Evolutionary conservation across 1,140 invertebrate genomes (phyloP).

Genomic region (Andrena cerasifolii): DNA sequence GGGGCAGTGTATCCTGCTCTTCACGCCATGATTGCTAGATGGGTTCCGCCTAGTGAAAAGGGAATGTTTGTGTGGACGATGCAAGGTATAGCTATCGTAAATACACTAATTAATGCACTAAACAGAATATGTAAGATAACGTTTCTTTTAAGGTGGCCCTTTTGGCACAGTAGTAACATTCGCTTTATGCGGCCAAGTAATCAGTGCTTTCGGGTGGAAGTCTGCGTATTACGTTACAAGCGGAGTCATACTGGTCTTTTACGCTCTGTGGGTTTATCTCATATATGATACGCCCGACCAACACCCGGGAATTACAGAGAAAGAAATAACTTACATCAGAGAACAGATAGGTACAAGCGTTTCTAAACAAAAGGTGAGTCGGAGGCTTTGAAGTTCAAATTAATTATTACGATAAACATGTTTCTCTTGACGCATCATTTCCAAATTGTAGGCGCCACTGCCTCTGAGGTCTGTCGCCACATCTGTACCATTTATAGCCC

Average conservation of each 20-base stretch:
- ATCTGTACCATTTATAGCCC: conserved; percentile 87
- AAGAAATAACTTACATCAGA: conserved; percentile 90
- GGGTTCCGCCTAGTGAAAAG: conserved; percentile 90
- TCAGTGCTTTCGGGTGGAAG: conserved; percentile 87
- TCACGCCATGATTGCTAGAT: conserved; percentile 87
- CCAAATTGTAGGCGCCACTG: conserved; percentile 64
- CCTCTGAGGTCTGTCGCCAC: conserved; percentile 81
- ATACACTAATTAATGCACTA: not conserved
- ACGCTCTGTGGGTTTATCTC: conserved; percentile 85
- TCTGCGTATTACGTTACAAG: conserved; percentile 89
- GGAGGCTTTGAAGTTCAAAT: not conserved
- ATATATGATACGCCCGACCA: conserved; percentile 88
- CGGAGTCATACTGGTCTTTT: conserved; percentile 85
- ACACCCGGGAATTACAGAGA: conserved; percentile 89
- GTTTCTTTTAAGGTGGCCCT: conserved; percentile 84
- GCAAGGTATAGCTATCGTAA: conserved; percentile 71
- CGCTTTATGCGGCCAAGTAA: conserved; percentile 86
- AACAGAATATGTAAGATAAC: conserved; percentile 2
- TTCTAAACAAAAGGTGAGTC: conserved; percentile 81
- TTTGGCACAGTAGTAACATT: conserved; percentile 91
- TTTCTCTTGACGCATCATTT: conserved; percentile 1
- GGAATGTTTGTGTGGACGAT: conserved; percentile 89
- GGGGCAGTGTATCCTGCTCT: conserved; percentile 88
- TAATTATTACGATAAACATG: conserved; percentile 7
- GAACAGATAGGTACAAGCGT: conserved; percentile 83